Evolutionary conservation across 1,140 invertebrate species (phyloP), one percentile per base, ranked within the genome.

Genomic region (Solen grandis): DNA sequence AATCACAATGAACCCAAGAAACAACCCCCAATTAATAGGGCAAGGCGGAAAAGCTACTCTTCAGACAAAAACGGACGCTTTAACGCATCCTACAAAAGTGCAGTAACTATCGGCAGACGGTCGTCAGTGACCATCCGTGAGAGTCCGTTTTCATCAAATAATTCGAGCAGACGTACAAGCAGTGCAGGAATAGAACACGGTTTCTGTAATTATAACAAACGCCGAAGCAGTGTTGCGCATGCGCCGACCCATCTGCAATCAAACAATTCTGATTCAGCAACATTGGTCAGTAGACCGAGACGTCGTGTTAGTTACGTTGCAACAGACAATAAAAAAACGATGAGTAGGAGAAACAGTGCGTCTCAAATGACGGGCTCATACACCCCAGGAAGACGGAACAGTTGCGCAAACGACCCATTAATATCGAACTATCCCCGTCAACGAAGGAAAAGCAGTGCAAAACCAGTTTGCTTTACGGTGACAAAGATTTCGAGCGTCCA

Each of bases 131-230:
- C 70, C 2, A 19, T 5, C 22, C 8, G 46, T 5, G n/a, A 22
- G n/a, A 33, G 65, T n/a, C 59, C 50, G 38, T 65, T 65, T 22
- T 59, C 70, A 27, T n/a, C n/a, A n/a, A n/a, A n/a, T n/a, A n/a
- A n/a, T n/a, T n/a, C n/a, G n/a, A n/a, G n/a, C n/a, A n/a, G n/a
- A n/a, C n/a, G n/a, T n/a, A n/a, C n/a, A n/a, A n/a, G n/a, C n/a
- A n/a, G n/a, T n/a, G n/a, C n/a, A n/a, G n/a, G n/a, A n/a, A n/a
- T n/a, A n/a, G n/a, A n/a, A n/a, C n/a, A n/a, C n/a, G n/a, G n/a
- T n/a, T n/a, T n/a, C n/a, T n/a, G n/a, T n/a, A n/a, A n/a, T n/a
- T n/a, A n/a, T n/a, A n/a, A n/a, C n/a, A n/a, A n/a, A n/a, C n/a
- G n/a, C n/a, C n/a, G n/a, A n/a, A n/a, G n/a, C n/a, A n/a, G n/a